Evolutionary conservation across 2,888 invertebrate genomes (phyloP).

Genomic region (Chaetoderma sp.): DNA sequence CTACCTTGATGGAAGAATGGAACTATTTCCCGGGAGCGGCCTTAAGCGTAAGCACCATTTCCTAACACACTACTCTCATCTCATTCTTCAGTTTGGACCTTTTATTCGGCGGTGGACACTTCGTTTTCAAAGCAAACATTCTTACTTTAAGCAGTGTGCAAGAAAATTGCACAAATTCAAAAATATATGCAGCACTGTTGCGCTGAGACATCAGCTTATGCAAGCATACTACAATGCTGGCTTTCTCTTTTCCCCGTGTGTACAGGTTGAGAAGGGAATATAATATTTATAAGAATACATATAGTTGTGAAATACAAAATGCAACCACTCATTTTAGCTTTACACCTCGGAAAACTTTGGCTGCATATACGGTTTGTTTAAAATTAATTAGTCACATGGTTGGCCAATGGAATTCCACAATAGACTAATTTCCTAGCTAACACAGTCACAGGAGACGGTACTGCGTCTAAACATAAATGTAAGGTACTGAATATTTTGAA

Average conservation of each 20-base stretch:
- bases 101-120: slow-evolving; percentile 3
- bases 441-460: no score
- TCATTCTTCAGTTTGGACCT: slow-evolving; percentile 10
- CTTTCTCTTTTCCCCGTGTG: slow-evolving; percentile 14
- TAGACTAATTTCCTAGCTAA: no score
- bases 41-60: slow-evolving; percentile 4
- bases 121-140: slow-evolving; percentile 6
- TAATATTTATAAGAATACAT: no score
- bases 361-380: no score
- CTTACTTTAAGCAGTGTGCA: slow-evolving; percentile 11
- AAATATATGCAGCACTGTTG: slow-evolving; percentile 3
- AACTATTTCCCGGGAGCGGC: not conserved
- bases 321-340: no score
- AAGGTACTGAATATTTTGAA: no score
- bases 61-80: not conserved
- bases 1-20: not conserved
- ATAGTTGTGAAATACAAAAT: no score
- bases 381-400: no score
- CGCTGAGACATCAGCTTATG: slow-evolving; percentile 7
- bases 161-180: slow-evolving; percentile 8
- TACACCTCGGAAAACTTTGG: no score
- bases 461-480: no score
- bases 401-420: no score
- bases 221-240: slow-evolving; percentile 10
- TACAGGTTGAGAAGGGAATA: no score